Conservation (phyloP, 2,797 vertebrate genomes). For the Passerculus sandwichensis region DNA sequence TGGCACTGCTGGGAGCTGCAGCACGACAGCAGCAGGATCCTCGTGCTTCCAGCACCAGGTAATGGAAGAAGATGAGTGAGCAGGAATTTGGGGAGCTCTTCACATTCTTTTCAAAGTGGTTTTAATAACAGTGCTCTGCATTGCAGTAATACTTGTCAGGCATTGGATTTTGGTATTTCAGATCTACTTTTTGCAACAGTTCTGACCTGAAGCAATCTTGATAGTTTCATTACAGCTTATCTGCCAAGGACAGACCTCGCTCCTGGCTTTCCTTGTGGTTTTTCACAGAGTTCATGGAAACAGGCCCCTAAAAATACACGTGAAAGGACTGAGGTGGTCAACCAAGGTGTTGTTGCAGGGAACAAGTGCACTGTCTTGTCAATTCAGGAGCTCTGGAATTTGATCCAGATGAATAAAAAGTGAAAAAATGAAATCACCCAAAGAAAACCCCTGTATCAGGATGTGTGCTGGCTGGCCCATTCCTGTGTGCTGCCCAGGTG, state of each 20-base stretch:
- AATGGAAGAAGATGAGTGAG: background rate
- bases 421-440: background rate
- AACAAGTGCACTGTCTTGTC: background rate
- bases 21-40: background rate
- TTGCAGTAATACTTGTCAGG: background rate
- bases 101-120: accelerated
- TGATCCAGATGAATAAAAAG: background rate
- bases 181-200: slow-evolving; percentile 23
- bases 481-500: background rate
- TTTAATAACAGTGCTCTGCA: background rate
- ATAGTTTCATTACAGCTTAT: background rate
- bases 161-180: background rate
- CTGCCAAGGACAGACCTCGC: background rate
- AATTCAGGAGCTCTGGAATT: background rate
- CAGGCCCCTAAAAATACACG: background rate
- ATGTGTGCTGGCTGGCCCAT: background rate
- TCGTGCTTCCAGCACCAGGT: background rate
- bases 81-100: background rate
- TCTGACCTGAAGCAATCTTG: background rate
- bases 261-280: background rate
- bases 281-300: background rate
- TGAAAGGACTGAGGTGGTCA: background rate
- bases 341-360: background rate
- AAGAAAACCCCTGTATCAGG: background rate
- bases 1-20: background rate